Evolutionary conservation across 2,113 vertebrate genomes (phyloP).

Genomic region (Suricata suricatta): DNA sequence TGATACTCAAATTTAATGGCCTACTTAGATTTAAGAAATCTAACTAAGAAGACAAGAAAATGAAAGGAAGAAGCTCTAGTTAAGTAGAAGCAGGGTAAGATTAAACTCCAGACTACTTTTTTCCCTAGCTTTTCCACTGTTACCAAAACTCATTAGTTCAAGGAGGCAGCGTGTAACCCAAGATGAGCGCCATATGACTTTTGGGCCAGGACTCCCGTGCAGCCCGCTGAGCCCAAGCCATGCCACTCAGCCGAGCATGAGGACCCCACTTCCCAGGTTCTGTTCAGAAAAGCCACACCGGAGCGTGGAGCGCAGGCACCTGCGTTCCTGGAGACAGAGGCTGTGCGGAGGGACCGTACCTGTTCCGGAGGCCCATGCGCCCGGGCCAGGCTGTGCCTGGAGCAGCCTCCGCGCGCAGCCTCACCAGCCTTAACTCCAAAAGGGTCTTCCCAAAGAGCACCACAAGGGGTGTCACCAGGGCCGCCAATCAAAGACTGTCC

Average conservation of each 20-base stretch:
- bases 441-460: slow-evolving; percentile 51
- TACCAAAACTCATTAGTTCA: background rate
- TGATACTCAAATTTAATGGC: background rate
- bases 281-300: background rate
- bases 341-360: background rate
- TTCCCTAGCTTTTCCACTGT: background rate
- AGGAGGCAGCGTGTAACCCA: background rate
- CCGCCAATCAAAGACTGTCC: slow-evolving; percentile 49
- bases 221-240: background rate
- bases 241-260: background rate
- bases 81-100: background rate
- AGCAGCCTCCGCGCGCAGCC: background rate
- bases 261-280: background rate
- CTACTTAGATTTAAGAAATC: background rate
- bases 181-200: too few species aligned
- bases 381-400: background rate
- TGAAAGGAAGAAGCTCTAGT: background rate
- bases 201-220: background rate
- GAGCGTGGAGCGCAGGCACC: background rate
- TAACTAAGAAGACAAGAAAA: background rate
- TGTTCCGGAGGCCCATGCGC: background rate
- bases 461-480: background rate
- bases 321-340: background rate
- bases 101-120: background rate
- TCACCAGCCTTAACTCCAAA: slow-evolving; percentile 60